Conservation (phyloP, 2,797 vertebrate genomes). For the Alauda arvensis region DNA sequence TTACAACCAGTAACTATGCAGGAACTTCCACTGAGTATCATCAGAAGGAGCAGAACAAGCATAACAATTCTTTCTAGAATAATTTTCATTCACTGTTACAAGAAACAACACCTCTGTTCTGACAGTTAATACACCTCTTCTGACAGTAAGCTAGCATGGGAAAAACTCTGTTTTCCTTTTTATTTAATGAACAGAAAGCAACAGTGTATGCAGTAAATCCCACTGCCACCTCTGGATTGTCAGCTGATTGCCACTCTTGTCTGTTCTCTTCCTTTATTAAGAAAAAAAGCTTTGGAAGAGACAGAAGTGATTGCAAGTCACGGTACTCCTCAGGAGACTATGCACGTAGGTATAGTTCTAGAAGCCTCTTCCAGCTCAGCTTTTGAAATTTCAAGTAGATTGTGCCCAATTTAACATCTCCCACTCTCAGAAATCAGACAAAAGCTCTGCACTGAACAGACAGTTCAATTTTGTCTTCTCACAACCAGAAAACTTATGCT, state of each 20-base stretch:
- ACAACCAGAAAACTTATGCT: not conserved
- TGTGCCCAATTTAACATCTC: not conserved
- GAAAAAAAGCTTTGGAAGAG: not conserved
- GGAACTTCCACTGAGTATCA: not conserved
- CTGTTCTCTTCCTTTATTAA: not conserved
- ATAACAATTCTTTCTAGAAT: not conserved
- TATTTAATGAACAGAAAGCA: not conserved
- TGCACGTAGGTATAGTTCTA: not conserved
- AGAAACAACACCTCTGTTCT: not conserved
- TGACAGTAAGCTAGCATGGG: not conserved
- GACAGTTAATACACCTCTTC: not conserved
- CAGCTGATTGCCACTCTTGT: not conserved
- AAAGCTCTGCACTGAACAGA: not conserved
- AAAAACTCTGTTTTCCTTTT: not conserved
- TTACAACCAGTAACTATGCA: not conserved
- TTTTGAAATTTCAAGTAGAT: not conserved
- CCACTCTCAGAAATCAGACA: not conserved
- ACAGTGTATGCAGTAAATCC: not conserved
- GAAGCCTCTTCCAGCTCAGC: not conserved
- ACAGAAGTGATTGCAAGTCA: not conserved
- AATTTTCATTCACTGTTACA: not conserved
- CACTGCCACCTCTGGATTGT: not conserved
- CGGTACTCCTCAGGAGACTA: not conserved
- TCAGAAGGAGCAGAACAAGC: not conserved
- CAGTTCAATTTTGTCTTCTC: not conserved